Evolutionary conservation across 2,888 invertebrate genomes (phyloP), one percentile per base, ranked within the genome.

Genomic region (Gastrophysa polygoni): DNA sequence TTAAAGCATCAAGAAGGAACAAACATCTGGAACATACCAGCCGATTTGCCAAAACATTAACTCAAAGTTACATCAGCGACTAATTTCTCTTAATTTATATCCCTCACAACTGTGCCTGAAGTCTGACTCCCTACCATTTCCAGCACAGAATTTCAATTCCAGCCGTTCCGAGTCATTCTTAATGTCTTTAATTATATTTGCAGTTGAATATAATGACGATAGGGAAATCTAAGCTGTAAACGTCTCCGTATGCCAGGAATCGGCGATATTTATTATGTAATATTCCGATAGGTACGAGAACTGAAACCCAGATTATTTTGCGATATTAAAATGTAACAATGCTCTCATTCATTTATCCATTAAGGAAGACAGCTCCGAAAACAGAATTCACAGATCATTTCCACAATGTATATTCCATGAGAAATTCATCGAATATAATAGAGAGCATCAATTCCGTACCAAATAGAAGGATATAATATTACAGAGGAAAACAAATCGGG

Each of bases 131-230:
- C 54, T 43, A 11, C 54, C 43, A 43, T 43, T 54, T 54, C 54
- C 43, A 54, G 54, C 21, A 54, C 54, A 54, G 21, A 54, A 54
- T 54, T 54, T 20, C 54, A 54, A 54, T 38, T 43, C 24, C n/a
- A 38, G 54, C 54, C 43, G 54, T 54, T 54, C 43, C 43, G 43
- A 54, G 54, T 54, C 43, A 38, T 54, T 54, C 43, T 43, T 43
- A 54, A 54, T 54, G 54, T 18, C 43, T 43, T 43, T 54, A 54
- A 54, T 54, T 54, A 54, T 54, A 54, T 54, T 54, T 43, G 54
- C 54, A 54, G 43, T 54, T 43, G 21, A 54, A 54, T 54, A 54
- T 54, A 54, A 54, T 44, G 54, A 54, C 54, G 54, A 54, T 24
- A 43, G 43, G 44, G 54, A 54, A 54, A 54, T 54, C 54, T 43